Evolutionary conservation across 2,888 invertebrate species (phyloP), one percentile per base, ranked within the genome.

Genomic region (Callosobruchus maculatus): DNA sequence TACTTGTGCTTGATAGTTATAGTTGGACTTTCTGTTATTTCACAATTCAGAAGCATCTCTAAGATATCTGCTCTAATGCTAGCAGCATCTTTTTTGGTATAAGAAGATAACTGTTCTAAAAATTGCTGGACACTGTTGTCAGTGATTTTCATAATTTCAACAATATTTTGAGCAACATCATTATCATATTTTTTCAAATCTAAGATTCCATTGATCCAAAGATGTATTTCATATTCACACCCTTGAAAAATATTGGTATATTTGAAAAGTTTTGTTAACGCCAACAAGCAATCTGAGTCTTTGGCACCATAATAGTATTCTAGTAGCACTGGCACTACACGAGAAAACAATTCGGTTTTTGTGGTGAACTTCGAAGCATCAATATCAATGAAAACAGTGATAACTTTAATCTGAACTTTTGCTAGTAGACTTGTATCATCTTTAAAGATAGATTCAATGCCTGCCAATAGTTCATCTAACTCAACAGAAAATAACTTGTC

Each of bases 241-340:
- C 89, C 89, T 82, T 92, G 91, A 83, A 94, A 94, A 77, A 93
- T 88, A 4, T 89, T 88, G 0, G 92, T 91, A 74, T 89, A 91
- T 79, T 88, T 88, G 26, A 95, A 89, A 74, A 94, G 89, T 71
- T 86, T 87, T 70, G 86, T 86, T 26, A 93, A 84, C 2, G 84
- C 78, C 31, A 68, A 70, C 72, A 82, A 79, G 22, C 80, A 82
- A n/a, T 84, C 84, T 21, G 77, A 70, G 71, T 79, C 78, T 21
- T 79, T 80, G 5, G 88, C 83, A 87, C 89, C 7, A 87, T 88
- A 78, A 88, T 87, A 84, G 87, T 88, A 83, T 87, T 88, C 71
- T 86, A 84, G 75, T 49, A 85, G 75, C 21, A 82, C 68, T 0
- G 81, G 79, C 0, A 84, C 71, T 31, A 81, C 76, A 67, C 76